Evolutionary conservation across 2,888 invertebrate genomes (phyloP), one percentile per base, ranked within the genome.

Genomic region (Biston stratarius): DNA sequence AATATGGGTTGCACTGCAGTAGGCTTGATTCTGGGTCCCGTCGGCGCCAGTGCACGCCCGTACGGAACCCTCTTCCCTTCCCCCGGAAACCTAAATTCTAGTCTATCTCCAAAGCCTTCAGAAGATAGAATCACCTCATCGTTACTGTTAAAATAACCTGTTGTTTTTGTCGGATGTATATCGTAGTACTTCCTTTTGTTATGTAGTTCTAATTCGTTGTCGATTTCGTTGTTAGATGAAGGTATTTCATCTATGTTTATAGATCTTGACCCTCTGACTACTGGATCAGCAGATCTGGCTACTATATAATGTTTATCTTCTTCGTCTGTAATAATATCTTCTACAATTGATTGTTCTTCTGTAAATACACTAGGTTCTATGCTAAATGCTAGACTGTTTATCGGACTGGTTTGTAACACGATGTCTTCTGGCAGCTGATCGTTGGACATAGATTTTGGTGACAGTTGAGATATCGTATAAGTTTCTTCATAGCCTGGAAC

Each of bases 1-100:
- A 94, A 94, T 77, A 87, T 93, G 83, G 90, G 93, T 80, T 90
- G 91, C 91, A 92, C 92, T 89, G 89, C 92, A 94, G 90, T 89
- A 87, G 90, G 88, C 81, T 88, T 89, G 86, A 95, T 91, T 82
- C 91, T 95, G 96, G 96, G 96, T 95, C 96, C 96, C 96, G 94
- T 89, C 94, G 94, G 92, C 84, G 92, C 91, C 90, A 95, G 94
- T 88, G 95, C 95, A 85, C 95, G 94, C 87, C 95, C 95, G 94
- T 95, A 95, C 95, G 96, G 96, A 95, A 96, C 96, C 96, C 96
- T 95, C 84, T 89, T 90, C 82, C 83, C 96, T 96, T 96, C 96
- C 96, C 96, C 96, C 96, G 96, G 95, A 89, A 90, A 94, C 90
- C 83, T 90, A 73, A 91, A 90, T 44, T 88, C 89, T n/a, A 94